Evolutionary conservation across 2,113 vertebrate genomes (phyloP).

Genomic region (Gymnobelideus leadbeateri): DNA sequence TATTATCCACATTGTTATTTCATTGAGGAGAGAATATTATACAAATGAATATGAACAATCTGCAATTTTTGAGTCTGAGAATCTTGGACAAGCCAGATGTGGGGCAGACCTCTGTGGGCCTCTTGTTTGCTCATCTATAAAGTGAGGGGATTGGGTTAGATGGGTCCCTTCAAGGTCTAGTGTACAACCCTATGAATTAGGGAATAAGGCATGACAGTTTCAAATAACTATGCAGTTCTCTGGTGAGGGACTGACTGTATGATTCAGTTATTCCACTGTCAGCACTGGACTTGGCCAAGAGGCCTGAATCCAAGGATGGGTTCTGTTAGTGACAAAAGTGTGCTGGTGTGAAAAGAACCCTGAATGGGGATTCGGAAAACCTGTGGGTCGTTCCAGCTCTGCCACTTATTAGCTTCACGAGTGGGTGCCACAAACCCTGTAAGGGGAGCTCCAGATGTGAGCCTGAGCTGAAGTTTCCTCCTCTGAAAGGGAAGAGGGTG

Average conservation of each 20-base stretch:
- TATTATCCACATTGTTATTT: neutral
- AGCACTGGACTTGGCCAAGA: neutral
- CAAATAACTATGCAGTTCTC: neutral
- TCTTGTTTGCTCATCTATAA: neutral
- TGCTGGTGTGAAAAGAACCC: neutral
- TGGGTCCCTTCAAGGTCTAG: neutral
- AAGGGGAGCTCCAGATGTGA: neutral
- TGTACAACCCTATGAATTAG: neutral
- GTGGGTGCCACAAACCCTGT: neutral
- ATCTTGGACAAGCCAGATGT: neutral
- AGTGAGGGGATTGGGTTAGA: neutral
- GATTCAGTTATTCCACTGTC: neutral
- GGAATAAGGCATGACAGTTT: neutral
- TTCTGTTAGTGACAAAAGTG: neutral
- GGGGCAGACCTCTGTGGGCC: neutral
- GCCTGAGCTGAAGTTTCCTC: neutral
- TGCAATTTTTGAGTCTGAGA: neutral
- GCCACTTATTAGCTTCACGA: neutral
- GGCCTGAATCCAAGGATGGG: neutral
- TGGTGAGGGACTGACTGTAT: neutral
- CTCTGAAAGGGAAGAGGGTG: too few relatives aligned
- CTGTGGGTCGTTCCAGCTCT: neutral
- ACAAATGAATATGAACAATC: neutral
- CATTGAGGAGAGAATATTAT: neutral
- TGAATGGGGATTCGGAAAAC: neutral